These are phyloP conservation scores for Saccopteryx leptura DNA, from an alignment of 2,113 vertebrate species.

Conservation along the genomic window DNA sequence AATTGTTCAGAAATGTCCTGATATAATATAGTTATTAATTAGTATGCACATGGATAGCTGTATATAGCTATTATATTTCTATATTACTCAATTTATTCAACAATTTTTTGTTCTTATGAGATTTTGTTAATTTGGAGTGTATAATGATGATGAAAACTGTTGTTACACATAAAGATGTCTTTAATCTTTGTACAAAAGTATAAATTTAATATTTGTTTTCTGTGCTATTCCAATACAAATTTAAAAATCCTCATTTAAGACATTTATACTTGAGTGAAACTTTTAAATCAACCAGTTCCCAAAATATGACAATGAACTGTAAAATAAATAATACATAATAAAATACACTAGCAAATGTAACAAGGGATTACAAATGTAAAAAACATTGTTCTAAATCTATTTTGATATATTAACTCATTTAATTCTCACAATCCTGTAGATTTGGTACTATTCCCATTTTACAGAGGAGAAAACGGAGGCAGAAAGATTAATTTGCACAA, in stretches of 20 bases:
- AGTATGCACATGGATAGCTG: neutral
- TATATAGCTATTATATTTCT: neutral
- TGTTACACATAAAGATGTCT: neutral
- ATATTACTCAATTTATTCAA: neutral
- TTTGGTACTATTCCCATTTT: neutral
- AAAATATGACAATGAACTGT: neutral
- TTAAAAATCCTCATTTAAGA: neutral
- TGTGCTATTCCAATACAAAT: neutral
- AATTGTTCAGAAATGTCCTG: neutral
- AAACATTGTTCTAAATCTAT: neutral
- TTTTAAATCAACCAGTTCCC: neutral
- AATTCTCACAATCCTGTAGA: neutral
- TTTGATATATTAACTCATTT: neutral
- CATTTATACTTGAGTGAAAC: neutral
- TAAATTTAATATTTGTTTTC: slow-evolving; percentile 5
- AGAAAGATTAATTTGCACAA: neutral
- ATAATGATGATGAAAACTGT: neutral
- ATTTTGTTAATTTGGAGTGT: neutral
- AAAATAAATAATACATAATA: slow-evolving; percentile 20
- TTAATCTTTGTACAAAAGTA: neutral
- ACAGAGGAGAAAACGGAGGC: neutral
- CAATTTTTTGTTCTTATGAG: neutral
- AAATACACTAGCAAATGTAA: neutral
- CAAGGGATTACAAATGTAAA: neutral
- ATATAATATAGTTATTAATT: neutral